phyloP scores from a whole-genome alignment of 2,113 vertebrate species.

The Tetrax tetrax region DNA sequence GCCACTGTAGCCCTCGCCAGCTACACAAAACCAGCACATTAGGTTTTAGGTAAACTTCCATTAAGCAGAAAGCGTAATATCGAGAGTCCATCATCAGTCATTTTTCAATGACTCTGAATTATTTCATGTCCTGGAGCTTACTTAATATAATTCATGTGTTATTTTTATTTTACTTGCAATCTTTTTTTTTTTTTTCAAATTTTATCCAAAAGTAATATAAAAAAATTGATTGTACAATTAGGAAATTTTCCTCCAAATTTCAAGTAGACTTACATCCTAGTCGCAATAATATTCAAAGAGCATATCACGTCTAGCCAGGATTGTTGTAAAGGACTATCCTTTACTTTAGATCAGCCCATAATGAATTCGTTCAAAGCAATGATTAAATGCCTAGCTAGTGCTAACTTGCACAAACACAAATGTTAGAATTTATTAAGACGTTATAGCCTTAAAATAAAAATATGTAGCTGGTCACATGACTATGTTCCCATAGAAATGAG shows the following conservation, averaged over 20 bases:
- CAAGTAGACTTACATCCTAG: background rate
- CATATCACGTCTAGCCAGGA: background rate
- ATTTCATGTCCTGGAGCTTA: background rate
- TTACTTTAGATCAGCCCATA: background rate
- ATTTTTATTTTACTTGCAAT: background rate
- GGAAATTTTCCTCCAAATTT: background rate
- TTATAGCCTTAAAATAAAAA: background rate
- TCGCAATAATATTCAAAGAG: background rate
- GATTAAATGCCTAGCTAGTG: background rate
- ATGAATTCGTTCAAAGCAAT: background rate
- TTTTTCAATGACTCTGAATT: background rate
- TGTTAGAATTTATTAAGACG: background rate
- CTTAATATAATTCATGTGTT: background rate
- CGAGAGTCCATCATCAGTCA: background rate
- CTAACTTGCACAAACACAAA: background rate
- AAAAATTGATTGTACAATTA: background rate
- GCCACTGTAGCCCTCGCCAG: too few relatives aligned
- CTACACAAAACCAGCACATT: background rate
- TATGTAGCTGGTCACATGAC: background rate
- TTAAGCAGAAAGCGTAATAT: background rate
- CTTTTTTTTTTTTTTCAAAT: background rate
- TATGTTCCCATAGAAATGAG: background rate
- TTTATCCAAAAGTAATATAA: background rate
- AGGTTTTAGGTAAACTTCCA: background rate
- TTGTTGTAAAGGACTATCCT: background rate